phyloP scores from a whole-genome alignment of 2,797 vertebrate species.

The Artibeus lituratus region DNA sequence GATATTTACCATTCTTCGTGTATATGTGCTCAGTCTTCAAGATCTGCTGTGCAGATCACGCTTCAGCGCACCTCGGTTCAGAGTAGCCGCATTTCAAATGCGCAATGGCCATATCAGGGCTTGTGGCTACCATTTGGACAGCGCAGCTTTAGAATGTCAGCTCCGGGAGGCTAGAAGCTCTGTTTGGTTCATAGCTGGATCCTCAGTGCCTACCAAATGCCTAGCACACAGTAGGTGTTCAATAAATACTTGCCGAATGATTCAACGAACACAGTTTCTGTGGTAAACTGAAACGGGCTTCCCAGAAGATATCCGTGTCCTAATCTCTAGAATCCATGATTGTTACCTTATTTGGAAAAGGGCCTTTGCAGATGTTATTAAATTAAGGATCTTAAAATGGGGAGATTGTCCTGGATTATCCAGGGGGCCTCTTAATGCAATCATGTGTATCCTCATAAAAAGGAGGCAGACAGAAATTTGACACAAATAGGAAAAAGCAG shows the following conservation, averaged over 20 bases:
- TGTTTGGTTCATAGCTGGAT: neutral
- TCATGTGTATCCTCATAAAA: neutral
- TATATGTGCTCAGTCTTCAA: neutral
- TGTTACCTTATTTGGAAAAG: neutral
- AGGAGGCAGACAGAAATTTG: neutral
- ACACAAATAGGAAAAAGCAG: neutral
- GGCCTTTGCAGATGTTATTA: neutral
- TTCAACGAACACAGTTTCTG: neutral
- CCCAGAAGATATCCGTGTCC: neutral
- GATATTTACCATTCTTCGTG: neutral
- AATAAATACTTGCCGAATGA: neutral
- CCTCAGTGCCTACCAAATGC: neutral
- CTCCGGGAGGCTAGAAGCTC: neutral
- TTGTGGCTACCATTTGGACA: neutral
- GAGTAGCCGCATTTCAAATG: neutral
- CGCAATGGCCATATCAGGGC: neutral
- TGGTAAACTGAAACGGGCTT: neutral
- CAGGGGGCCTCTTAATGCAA: too few species aligned
- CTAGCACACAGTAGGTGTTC: neutral
- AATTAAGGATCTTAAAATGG: neutral
- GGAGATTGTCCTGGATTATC: neutral
- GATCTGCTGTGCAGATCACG: neutral
- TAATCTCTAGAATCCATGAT: neutral
- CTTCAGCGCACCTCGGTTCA: neutral
- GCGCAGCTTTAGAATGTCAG: neutral